Evolutionary conservation across 2,888 invertebrate species (phyloP).

Genomic region (Lapara coniferarum): DNA sequence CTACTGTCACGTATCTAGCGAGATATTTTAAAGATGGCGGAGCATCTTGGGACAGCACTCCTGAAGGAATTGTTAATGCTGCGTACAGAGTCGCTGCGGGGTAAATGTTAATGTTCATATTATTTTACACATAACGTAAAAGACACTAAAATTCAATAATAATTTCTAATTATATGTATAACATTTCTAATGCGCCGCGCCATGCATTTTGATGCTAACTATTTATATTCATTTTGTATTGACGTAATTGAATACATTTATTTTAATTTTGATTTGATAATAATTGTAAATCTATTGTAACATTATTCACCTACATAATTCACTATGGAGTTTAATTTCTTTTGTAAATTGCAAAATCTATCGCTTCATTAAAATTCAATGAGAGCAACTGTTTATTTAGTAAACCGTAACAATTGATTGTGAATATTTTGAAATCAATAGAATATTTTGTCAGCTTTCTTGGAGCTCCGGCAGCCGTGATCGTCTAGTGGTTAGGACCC

Average conservation of each 20-base stretch:
- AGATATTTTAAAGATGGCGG: constrained; percentile 43
- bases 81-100: constrained; percentile 85
- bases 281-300: no score
- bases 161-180: no score
- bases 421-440: constrained; percentile 6
- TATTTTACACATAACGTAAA: no score
- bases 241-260: no score
- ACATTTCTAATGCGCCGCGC: no score
- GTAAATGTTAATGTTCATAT: constrained; percentile 60
- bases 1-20: constrained; percentile 87
- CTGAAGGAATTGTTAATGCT: constrained; percentile 80
- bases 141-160: no score
- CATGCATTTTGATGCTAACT: no score
- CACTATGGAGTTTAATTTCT: no score
- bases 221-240: no score
- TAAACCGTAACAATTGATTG: not conserved
- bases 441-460: not conserved
- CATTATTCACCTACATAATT: no score
- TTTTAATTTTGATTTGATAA: no score
- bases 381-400: constrained; percentile 12
- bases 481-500: constrained; percentile 89
- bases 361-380: constrained; percentile 2
- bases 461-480: constrained; percentile 71
- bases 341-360: not conserved
- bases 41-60: constrained; percentile 60